Percentiles rank a stretch among this genome's conserved stretches.
Evolutionary conservation across 1,140 invertebrate species (phyloP).

Genomic region (Goniozus legneri): DNA sequence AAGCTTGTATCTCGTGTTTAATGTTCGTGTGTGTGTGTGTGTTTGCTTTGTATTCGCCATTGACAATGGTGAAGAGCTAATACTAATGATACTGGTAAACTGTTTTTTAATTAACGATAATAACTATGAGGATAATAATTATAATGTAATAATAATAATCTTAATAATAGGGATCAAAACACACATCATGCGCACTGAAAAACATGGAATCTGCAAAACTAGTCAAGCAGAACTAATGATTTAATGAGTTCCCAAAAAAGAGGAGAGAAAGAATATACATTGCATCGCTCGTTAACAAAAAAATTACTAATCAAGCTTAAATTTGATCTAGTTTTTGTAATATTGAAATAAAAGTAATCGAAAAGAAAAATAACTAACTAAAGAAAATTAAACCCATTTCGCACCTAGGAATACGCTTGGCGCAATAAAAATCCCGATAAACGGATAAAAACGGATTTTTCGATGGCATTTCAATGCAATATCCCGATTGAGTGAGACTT

Average conservation of each 20-base stretch:
- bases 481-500: not conserved
- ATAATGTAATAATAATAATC: constrained; percentile 20
- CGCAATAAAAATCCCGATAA: not conserved
- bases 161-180: constrained; percentile 28
- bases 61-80: no score
- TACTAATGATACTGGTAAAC: not conserved
- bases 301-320: no score
- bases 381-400: not conserved
- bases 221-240: constrained; percentile 44
- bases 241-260: constrained; percentile 25
- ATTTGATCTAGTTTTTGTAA: no score
- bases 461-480: not conserved
- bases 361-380: not conserved
- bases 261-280: constrained; percentile 23
- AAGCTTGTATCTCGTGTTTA: no score
- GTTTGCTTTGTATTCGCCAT: no score
- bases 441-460: constrained; percentile 27
- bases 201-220: constrained; percentile 41
- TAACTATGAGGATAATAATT: constrained; percentile 13
- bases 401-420: not conserved
- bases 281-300: no score
- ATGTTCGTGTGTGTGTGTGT: no score
- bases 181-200: constrained; percentile 53
- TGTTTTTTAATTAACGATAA: constrained; percentile 11
- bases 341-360: no score